Conservation (phyloP, 2,113 vertebrate genomes). For the Neofelis nebulosa region DNA sequence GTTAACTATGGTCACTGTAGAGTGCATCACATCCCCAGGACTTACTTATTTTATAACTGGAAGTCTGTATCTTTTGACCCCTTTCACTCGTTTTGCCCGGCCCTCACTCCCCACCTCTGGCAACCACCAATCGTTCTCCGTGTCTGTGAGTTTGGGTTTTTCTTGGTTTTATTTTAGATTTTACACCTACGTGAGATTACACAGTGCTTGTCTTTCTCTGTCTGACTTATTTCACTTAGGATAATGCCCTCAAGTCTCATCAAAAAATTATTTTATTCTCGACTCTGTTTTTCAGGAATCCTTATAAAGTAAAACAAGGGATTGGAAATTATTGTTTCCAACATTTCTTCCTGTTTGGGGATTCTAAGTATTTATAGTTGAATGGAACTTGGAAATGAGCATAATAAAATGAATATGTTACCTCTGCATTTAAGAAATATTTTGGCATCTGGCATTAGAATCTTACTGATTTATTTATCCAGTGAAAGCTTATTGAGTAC, state of each 20-base stretch:
- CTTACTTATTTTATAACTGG: not conserved
- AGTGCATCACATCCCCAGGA: not conserved
- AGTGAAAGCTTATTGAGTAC: not conserved
- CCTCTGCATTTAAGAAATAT: slow-evolving; percentile 10
- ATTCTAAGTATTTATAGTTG: not conserved
- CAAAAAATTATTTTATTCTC: not conserved
- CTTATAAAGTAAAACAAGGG: not conserved
- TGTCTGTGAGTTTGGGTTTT: not conserved
- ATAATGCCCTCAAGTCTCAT: not conserved
- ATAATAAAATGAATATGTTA: slow-evolving; percentile 4
- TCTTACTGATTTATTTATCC: not conserved
- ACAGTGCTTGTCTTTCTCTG: not conserved
- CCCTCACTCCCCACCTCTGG: not conserved
- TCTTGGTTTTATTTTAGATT: not conserved
- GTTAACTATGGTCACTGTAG: not conserved
- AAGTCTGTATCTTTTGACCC: not conserved
- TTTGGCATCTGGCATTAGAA: slow-evolving; percentile 25
- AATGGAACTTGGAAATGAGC: not conserved
- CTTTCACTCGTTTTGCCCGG: not conserved
- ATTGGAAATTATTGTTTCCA: not conserved
- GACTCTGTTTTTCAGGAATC: not conserved
- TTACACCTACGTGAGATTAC: not conserved
- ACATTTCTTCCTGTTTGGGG: not conserved
- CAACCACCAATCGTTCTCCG: not conserved
- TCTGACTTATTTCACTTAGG: not conserved